Base-by-base conservation (phyloP, 2,888 invertebrate genomes). In the Bellardia pandia region DNA sequence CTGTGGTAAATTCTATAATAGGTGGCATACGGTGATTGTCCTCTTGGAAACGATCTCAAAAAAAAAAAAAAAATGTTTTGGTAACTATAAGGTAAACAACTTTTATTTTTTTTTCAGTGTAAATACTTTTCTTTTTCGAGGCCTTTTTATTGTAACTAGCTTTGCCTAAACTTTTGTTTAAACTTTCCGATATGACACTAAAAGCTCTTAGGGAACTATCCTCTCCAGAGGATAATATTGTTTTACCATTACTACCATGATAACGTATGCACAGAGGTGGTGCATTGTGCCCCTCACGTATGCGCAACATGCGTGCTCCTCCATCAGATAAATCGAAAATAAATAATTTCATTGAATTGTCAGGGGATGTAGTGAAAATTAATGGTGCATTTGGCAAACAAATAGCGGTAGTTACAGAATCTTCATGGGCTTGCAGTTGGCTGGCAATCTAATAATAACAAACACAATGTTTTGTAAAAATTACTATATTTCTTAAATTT, bases 291-390 rank as follows among this genome's bases (percentile, higher is more conserved):
- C 99, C 98, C 91, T 97, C 97, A 66, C 98, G 95, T 85, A 96
- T 95, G 89, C 96, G 95, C 74, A 98, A 94, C 74, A 98, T 94
- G 88, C 98, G 95, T 0, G 97, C 98, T 16, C 97, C 97, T 51
- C 98, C 98, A 94, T 98, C 99, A 9, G 98, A 96, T 95, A 97
- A 95, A 93, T 99, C 99, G 94, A 99, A 97, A 89, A 97, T 96
- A 96, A 97, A 97, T 88, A 98, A 94, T 93, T 98, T 99, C 88
- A 99, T 94, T 7, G 98, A 96, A 93, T 99, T 99, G 91, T 99
- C 99, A n/a, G 96, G 95, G 0, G 98, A 98, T 13, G 98, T 98
- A 0, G 98, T 97, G 2, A 99, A 95, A 93, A 99, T 94, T 0
- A 99, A 93, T 0, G 99, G 98, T 92, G 99, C 98, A 81, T 96